Evolutionary conservation across 2,113 vertebrate species (phyloP), one percentile per base, ranked within the genome.

Genomic region (Anseranas semipalmata): DNA sequence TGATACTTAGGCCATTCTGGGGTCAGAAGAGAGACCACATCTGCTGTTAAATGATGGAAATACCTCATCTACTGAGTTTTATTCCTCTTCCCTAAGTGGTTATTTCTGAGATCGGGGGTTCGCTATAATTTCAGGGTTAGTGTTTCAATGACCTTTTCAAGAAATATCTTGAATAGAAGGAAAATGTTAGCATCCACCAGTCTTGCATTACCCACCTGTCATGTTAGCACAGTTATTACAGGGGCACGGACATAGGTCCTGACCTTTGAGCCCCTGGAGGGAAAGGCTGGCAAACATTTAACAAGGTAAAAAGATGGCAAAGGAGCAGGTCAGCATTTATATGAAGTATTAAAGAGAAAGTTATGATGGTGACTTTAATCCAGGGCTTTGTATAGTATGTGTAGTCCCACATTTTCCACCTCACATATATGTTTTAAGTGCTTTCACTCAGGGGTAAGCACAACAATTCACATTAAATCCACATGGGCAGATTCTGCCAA

Each of bases 341-440:
- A 9, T 41, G 14, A 27, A 20, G 33, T 17, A 37, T 21, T 45
- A 21, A 66, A 45, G 43, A 22, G 56, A 53, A 75, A 16, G 5
- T 45, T 8, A 8, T 22, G n/a, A 15, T 41, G 6, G n/a, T n/a
- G 65, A 39, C 8, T 92, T 60, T 30, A 88, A 52, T 35, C 37
- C 37, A 6, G 63, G 48, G 41, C 15, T 66, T 24, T 70, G 27
- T 28, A 6, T 37, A 7, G 14, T 20, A 3, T 39, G 8, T 5
- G 5, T 2, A 18, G 30, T 19, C 43, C 37, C 65, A 9, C 8
- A 1, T 67, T 91, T 12, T 8, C n/a, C n/a, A 45, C 21, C 15
- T 56, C 59, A 35, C 33, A 1, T 24, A 15, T 4, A 27, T n/a
- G 17, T 10, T 19, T 1, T 7, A 30, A 43, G 10, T 5, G 30